Percentiles rank a stretch among this genome's conserved stretches.
Evolutionary conservation across 2,113 vertebrate species (phyloP).

Genomic region (Anguilla rostrata): DNA sequence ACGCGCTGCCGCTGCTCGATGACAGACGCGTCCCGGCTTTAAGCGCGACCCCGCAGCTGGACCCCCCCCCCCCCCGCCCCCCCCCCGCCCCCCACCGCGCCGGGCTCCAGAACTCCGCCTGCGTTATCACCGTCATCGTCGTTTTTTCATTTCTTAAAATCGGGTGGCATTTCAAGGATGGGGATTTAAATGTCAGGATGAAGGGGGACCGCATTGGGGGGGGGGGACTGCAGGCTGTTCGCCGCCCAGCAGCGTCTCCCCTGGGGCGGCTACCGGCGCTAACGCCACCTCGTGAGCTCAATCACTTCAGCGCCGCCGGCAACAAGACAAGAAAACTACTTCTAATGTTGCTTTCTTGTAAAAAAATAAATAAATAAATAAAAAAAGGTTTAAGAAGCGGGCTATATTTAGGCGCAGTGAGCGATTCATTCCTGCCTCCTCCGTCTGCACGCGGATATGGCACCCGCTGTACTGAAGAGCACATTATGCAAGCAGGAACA

Average conservation of each 20-base stretch:
- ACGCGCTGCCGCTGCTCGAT: background rate
- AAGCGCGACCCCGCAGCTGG: background rate
- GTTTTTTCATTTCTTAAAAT: too few species aligned
- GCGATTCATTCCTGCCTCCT: background rate
- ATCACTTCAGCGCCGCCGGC: background rate
- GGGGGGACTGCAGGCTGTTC: background rate
- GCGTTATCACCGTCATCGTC: too few species aligned
- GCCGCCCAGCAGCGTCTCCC: background rate
- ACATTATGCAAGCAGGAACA: constrained; percentile 5
- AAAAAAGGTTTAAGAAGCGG: background rate
- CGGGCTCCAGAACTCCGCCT: background rate
- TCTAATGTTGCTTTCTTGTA: background rate
- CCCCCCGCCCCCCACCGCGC: background rate
- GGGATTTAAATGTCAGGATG: background rate
- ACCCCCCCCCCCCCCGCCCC: too few species aligned
- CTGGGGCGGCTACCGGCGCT: background rate
- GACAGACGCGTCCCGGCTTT: background rate
- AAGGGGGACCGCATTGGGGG: background rate
- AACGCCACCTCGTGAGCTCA: background rate
- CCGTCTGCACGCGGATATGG: background rate
- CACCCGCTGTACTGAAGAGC: background rate
- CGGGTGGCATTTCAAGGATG: background rate
- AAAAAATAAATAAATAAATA: background rate
- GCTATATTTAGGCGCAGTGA: background rate
- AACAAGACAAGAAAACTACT: background rate